phyloP scores from a whole-genome alignment of 2,113 vertebrate genomes.

The Labeo rohita region DNA sequence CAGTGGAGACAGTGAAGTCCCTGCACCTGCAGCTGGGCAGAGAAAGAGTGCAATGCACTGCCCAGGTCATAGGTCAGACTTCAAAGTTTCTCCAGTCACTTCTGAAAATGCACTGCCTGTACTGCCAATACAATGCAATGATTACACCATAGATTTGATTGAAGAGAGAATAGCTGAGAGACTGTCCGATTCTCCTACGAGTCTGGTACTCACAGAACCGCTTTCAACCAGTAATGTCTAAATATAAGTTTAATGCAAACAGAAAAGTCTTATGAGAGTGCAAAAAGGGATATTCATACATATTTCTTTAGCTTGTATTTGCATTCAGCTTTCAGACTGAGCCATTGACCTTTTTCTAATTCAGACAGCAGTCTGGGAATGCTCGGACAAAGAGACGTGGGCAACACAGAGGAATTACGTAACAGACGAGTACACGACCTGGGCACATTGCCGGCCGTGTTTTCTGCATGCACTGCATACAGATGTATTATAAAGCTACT shows the following conservation, averaged over 20 bases:
- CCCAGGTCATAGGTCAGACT: conserved; percentile 82
- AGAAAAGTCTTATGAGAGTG: not conserved
- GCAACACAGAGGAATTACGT: conserved; percentile 6
- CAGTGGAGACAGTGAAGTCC: conserved; percentile 71
- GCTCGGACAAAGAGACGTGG: not conserved
- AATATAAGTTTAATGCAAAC: not conserved
- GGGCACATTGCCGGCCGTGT: not conserved
- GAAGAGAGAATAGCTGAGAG: not conserved
- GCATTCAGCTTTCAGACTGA: conserved; percentile 6
- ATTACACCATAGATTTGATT: not conserved
- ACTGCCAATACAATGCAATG: not conserved
- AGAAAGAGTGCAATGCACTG: conserved; percentile 82
- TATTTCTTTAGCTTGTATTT: not conserved
- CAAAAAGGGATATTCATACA: not conserved
- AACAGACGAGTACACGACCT: not conserved
- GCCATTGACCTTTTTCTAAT: conserved; percentile 12
- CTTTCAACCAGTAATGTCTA: not conserved
- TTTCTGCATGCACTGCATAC: not conserved
- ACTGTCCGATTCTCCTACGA: not conserved
- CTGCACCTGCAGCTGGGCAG: conserved; percentile 85
- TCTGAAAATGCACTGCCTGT: not conserved
- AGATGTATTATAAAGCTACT: conserved; percentile 15
- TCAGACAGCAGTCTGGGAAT: not conserved
- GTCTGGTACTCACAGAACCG: not conserved
- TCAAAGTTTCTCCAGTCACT: conserved; percentile 4